Base-by-base conservation (phyloP, 2,888 invertebrate genomes). In the Xestia c-nigrum region DNA sequence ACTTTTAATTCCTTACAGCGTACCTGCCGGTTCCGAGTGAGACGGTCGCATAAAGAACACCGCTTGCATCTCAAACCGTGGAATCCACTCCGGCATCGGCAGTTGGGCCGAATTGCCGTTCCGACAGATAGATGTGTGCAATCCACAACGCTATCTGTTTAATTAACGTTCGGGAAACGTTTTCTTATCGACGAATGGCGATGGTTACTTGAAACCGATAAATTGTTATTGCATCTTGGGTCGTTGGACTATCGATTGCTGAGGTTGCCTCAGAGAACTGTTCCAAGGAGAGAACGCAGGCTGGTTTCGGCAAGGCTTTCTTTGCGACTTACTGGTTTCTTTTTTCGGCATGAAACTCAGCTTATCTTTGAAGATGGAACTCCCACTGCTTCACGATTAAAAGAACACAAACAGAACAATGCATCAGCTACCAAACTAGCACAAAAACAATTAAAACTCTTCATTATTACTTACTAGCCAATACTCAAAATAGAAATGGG, bases 181-280 rank as follows among this genome's bases (percentile, higher is more conserved):
- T 89, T 90, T 90, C 90, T 92, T 92, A 92, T 92, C 89, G 79
- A 79, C 88, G 81, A 78, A 74, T 85, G 81, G 86, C 81, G 81
- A 84, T 87, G 80, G 85, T 84, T 89, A 87, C 87, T 88, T 86
- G 88, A 91, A 92, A 90, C 86, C 89, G 90, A 90, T 90, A 91
- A 91, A 92, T 91, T 89, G 90, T 90, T 91, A 90, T 91, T 87
- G 88, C 85, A 81, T 85, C 80, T 81, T 86, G 87, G 93, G 90
- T 93, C 93, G 87, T 89, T 91, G 91, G 85, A 91, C 93, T 93
- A 94, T 93, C 93, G 93, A 93, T 94, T 92, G 90, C 87, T 81
- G 68, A 78, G 76, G 74, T 76, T 72, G 66, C 64, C 74, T 77
- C 40, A 67, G 74, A 72, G 65, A 76, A 68, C 72, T 72, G 71